Evolutionary conservation across 1,140 invertebrate genomes (phyloP).

Genomic region (Euura saliciscinereae): DNA sequence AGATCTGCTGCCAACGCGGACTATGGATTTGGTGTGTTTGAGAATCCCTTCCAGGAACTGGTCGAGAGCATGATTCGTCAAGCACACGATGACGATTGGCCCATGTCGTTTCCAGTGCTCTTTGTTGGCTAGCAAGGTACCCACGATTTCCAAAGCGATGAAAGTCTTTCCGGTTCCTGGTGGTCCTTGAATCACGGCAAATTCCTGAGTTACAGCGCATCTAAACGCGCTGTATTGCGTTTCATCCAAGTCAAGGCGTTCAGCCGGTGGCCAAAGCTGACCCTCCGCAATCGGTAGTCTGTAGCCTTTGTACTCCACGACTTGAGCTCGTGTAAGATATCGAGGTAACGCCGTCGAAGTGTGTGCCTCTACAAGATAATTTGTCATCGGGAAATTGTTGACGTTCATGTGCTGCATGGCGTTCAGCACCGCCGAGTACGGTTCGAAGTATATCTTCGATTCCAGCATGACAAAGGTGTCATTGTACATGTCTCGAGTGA

Average conservation of each 20-base stretch:
- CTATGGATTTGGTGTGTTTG: conserved; percentile 62
- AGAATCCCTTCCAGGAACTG: conserved; percentile 79
- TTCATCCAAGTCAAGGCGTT: conserved; percentile 60
- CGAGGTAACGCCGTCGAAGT: background rate
- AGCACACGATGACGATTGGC: conserved; percentile 81
- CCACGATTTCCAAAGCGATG: conserved; percentile 71
- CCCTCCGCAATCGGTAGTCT: background rate
- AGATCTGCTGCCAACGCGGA: conserved; percentile 77
- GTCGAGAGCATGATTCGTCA: conserved; percentile 88
- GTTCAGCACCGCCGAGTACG: conserved; percentile 69
- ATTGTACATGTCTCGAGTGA: conserved; percentile 37
- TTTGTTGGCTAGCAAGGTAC: conserved; percentile 64
- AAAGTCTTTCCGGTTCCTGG: conserved; percentile 81
- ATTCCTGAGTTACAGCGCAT: conserved; percentile 66
- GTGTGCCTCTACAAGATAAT: background rate
- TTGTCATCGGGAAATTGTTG: conserved; percentile 40
- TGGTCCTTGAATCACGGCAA: conserved; percentile 69
- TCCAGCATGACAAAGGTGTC: conserved; percentile 67
- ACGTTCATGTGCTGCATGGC: conserved; percentile 64
- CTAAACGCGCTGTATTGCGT: conserved; percentile 66
- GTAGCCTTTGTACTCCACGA: background rate
- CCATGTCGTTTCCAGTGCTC: conserved; percentile 30
- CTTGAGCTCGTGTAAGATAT: background rate
- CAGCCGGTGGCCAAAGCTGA: conserved; percentile 25
- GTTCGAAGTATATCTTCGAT: conserved; percentile 72